Evolutionary conservation across 1,140 invertebrate genomes (phyloP).

Genomic region (Acromyrmex charruanus): DNA sequence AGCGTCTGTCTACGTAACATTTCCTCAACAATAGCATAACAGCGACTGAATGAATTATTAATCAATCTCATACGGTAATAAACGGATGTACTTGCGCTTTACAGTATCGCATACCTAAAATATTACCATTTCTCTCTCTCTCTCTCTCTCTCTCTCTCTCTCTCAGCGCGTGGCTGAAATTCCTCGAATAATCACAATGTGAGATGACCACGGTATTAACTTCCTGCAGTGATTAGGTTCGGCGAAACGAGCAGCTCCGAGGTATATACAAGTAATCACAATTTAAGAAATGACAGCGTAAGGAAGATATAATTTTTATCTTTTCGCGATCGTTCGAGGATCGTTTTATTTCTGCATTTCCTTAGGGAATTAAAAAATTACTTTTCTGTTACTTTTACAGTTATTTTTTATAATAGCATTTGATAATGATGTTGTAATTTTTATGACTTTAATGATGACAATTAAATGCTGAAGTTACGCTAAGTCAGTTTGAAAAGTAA

Average conservation of each 20-base stretch:
- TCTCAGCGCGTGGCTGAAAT: slow-evolving; percentile 22
- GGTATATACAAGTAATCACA: neutral
- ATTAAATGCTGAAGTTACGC: no score
- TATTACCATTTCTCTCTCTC: neutral
- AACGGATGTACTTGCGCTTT: neutral
- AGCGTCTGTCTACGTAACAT: neutral
- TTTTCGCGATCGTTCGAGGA: no score
- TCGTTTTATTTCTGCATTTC: no score
- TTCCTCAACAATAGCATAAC: neutral
- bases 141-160: neutral
- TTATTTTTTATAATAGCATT: no score
- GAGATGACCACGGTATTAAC: slow-evolving; percentile 1
- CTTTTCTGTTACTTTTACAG: no score
- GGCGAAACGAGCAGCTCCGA: neutral
- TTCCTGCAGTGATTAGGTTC: neutral
- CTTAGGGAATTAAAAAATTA: no score
- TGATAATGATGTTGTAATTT: no score
- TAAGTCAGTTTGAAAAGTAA: no score
- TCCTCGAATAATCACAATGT: slow-evolving; percentile 14
- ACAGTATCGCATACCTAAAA: neutral
- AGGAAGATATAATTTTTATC: no score
- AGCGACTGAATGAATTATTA: slow-evolving; percentile 45
- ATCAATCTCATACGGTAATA: slow-evolving; percentile 33
- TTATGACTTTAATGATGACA: no score
- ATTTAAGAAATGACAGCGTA: no score